phyloP scores from a whole-genome alignment of 2,113 vertebrate species.

The Rafetus swinhoei region DNA sequence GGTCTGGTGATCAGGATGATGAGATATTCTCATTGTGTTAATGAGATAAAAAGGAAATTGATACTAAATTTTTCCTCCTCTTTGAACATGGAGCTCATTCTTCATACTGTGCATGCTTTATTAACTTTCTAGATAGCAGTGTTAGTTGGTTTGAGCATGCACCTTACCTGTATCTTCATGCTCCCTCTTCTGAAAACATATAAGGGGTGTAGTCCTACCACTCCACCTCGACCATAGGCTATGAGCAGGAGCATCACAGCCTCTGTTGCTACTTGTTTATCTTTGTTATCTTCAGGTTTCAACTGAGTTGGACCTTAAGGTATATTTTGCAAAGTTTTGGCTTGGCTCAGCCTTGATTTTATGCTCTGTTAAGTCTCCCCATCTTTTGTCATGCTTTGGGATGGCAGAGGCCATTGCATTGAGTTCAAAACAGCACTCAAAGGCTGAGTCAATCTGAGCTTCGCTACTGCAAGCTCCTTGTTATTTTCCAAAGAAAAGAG shows the following conservation, averaged over 20 bases:
- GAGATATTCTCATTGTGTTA: neutral
- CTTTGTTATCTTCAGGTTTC: neutral
- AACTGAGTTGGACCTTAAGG: neutral
- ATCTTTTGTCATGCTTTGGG: neutral
- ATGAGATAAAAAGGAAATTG: neutral
- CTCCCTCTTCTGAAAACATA: neutral
- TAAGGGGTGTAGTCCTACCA: neutral
- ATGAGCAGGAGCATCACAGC: accelerated
- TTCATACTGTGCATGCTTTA: neutral
- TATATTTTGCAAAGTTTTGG: neutral
- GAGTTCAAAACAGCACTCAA: neutral
- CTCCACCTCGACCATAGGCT: neutral
- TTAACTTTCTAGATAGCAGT: neutral
- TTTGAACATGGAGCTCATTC: neutral
- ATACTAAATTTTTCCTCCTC: neutral
- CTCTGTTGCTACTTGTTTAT: neutral
- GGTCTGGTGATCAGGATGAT: neutral
- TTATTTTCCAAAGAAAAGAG: neutral
- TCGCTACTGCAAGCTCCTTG: neutral
- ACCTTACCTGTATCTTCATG: neutral
- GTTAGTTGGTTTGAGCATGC: neutral
- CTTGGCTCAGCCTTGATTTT: neutral
- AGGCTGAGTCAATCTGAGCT: neutral
- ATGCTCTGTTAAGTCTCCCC: neutral
- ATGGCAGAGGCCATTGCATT: neutral